Evolutionary conservation across 2,797 vertebrate genomes (phyloP).

Genomic region (Siniperca undulata): DNA sequence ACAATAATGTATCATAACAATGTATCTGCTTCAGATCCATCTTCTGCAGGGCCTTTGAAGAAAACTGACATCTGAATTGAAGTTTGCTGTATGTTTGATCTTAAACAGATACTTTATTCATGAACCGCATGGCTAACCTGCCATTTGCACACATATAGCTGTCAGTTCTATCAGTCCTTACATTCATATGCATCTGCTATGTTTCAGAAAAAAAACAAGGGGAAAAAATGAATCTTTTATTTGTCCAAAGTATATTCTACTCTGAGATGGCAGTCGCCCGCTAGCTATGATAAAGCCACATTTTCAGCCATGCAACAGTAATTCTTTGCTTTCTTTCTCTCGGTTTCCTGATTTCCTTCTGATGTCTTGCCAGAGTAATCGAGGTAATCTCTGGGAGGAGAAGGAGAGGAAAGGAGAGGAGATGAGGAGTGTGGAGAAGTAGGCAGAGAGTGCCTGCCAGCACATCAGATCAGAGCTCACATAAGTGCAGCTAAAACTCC

Average conservation of each 20-base stretch:
- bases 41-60: slow-evolving; percentile 65
- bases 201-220: slow-evolving; percentile 5
- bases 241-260: slow-evolving; percentile 60
- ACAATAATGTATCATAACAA: slow-evolving; percentile 42
- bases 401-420: slow-evolving; percentile 54
- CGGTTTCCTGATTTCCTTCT: slow-evolving; percentile 66
- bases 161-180: slow-evolving; percentile 46
- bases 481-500: slow-evolving; percentile 65
- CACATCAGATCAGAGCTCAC: slow-evolving; percentile 71
- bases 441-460: slow-evolving; percentile 64
- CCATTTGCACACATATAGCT: slow-evolving; percentile 53
- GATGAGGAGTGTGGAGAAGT: slow-evolving; percentile 56
- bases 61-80: slow-evolving; percentile 62
- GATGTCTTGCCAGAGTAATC: slow-evolving; percentile 79
- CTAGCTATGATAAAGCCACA: slow-evolving; percentile 61
- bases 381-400: slow-evolving; percentile 74
- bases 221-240: slow-evolving; percentile 43
- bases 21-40: slow-evolving; percentile 33
- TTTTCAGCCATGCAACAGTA: slow-evolving; percentile 70
- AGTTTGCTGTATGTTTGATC: slow-evolving; percentile 70
- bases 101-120: slow-evolving; percentile 78
- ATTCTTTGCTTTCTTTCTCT: slow-evolving; percentile 64
- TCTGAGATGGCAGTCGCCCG: slow-evolving; percentile 51
- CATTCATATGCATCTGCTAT: slow-evolving; percentile 22
- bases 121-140: slow-evolving; percentile 67